Percentiles rank a stretch among this genome's conserved stretches.
These are phyloP conservation scores for Pluvialis apricaria DNA, from an alignment of 2,113 vertebrate genomes.

Conservation along the genomic window DNA sequence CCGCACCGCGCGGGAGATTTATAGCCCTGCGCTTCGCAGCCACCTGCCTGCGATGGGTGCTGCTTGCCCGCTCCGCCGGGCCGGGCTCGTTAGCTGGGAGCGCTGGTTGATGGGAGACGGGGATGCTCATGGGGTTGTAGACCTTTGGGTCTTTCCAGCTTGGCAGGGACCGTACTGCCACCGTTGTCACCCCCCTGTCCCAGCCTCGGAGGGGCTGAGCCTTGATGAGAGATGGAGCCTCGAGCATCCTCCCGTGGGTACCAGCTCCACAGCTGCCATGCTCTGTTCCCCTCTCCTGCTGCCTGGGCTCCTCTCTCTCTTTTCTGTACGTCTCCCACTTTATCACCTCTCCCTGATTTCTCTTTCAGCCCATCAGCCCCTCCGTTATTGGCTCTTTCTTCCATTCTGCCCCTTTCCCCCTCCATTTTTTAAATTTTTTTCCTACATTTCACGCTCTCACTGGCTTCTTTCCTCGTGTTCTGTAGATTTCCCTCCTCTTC, in stretches of 20 bases:
- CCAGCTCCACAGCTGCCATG: background rate
- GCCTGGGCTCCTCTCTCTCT: background rate
- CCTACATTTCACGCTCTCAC: background rate
- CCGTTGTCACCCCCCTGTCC: background rate
- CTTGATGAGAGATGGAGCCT: too few species aligned
- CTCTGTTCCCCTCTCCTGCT: background rate
- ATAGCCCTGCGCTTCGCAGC: background rate
- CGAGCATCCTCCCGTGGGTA: background rate
- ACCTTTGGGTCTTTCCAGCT: background rate
- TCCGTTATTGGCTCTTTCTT: background rate
- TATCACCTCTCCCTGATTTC: background rate
- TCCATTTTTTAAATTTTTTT: background rate
- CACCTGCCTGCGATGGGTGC: background rate
- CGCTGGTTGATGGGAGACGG: accelerated
- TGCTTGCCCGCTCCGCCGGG: background rate
- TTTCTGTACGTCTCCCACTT: background rate
- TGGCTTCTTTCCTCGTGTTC: background rate
- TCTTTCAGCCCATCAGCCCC: background rate
- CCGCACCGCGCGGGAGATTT: background rate
- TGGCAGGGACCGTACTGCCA: background rate
- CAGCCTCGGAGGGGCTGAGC: background rate
- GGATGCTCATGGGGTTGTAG: accelerated
- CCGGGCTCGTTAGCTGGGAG: accelerated
- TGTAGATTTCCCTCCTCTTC: background rate
- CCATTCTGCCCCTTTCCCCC: background rate